Conservation (phyloP, 2,797 vertebrate species). For the Amniataba percoides region DNA sequence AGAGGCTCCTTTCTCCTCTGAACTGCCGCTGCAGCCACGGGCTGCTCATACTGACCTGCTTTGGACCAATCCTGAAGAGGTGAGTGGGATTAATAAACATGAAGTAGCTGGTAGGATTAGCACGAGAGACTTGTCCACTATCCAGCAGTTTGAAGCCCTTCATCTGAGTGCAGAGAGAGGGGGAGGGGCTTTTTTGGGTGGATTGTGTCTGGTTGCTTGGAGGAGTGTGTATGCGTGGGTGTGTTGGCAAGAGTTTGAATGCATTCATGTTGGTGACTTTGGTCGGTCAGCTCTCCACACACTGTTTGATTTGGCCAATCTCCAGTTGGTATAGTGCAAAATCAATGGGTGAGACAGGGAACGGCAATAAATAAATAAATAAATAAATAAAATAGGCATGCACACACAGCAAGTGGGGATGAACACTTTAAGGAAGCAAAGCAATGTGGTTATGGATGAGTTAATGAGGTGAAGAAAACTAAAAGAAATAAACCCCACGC, state of each 20-base stretch:
- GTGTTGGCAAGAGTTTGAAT: slow-evolving; percentile 28
- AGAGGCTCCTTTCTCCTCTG: slow-evolving; percentile 94
- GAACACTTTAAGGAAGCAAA: slow-evolving; percentile 68
- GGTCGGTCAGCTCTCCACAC: slow-evolving; percentile 51
- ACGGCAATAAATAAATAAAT: slow-evolving; percentile 34
- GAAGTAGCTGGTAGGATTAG: slow-evolving; percentile 40
- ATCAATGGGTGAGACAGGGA: slow-evolving; percentile 50
- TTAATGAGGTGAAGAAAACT: slow-evolving; percentile 67
- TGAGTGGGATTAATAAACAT: slow-evolving; percentile 67
- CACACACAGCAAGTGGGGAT: slow-evolving; percentile 54
- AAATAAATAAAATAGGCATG: slow-evolving; percentile 35
- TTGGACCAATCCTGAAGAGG: slow-evolving; percentile 95
- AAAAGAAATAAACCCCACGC: slow-evolving; percentile 40
- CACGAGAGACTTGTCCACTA: slow-evolving; percentile 72
- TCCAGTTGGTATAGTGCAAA: slow-evolving; percentile 71
- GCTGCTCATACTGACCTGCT: slow-evolving; percentile 92
- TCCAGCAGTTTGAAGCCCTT: slow-evolving; percentile 87
- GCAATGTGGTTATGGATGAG: slow-evolving; percentile 77
- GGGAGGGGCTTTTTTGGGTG: slow-evolving; percentile 59
- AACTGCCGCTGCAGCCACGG: slow-evolving; percentile 79
- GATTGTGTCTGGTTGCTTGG: slow-evolving; percentile 33
- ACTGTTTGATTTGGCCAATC: slow-evolving; percentile 76
- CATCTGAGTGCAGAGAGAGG: slow-evolving; percentile 86
- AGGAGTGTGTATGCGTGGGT: slow-evolving; percentile 35
- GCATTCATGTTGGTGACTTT: slow-evolving; percentile 39